Percentiles rank a stretch among this genome's conserved stretches.
phyloP scores from a whole-genome alignment of 1,140 invertebrate genomes.

The Diploscapter pachys region DNA sequence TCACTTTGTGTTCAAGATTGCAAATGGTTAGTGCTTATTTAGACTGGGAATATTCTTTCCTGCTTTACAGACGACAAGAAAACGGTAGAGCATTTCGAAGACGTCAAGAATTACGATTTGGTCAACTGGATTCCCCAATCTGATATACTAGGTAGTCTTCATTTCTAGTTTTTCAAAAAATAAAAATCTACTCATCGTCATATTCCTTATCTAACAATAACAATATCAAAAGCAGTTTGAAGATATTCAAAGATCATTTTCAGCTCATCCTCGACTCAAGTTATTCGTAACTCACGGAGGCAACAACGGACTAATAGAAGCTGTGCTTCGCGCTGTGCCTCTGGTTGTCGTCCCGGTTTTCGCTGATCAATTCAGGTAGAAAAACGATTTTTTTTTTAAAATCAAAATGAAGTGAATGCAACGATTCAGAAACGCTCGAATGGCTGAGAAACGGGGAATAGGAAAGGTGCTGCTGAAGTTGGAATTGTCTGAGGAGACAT shows the following conservation, averaged over 20 bases:
- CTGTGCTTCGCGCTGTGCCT: conserved; percentile 42
- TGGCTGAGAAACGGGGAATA: conserved; percentile 37
- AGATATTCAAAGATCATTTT: not conserved
- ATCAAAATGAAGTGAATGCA: no score
- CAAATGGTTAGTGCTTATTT: conserved; percentile 10
- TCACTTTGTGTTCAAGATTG: conserved; percentile 38
- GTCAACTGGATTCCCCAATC: conserved; percentile 45
- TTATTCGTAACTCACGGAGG: conserved; percentile 52
- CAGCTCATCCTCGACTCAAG: conserved; percentile 32
- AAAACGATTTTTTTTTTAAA: no score
- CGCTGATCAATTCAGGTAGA: conserved; percentile 39
- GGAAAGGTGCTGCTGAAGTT: conserved; percentile 39
- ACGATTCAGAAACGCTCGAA: conserved; percentile 30
- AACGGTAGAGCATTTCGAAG: no score
- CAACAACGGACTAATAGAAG: conserved; percentile 45
- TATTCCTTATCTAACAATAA: no score
- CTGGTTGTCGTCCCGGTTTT: conserved; percentile 46
- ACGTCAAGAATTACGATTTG: conserved; percentile 34
- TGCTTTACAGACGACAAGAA: no score
- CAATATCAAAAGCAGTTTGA: not conserved
- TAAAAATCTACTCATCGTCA: no score
- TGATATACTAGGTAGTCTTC: conserved; percentile 37
- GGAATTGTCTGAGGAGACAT: conserved; percentile 17
- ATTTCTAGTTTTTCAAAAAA: not conserved
- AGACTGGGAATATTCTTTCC: not conserved